These are phyloP conservation scores for Argopecten irradians DNA, from an alignment of 1,140 invertebrate genomes.

Conservation along the genomic window DNA sequence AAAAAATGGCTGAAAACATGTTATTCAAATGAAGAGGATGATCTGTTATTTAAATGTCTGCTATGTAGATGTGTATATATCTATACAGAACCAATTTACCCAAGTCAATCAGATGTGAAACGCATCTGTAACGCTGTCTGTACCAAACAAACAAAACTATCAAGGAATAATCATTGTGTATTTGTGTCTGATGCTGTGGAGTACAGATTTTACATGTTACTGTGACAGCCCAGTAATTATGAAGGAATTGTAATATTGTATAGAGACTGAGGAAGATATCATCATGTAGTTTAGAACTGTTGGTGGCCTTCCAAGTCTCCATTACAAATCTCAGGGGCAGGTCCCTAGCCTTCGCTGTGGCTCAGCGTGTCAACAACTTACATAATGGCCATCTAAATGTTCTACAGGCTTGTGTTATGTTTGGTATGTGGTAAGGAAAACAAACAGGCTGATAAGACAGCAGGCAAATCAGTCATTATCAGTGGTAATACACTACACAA, in stretches of 20 bases:
- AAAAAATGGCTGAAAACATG: background rate
- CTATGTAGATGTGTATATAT: background rate
- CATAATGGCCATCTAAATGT: slow-evolving; percentile 3
- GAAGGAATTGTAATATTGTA: background rate
- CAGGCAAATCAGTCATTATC: background rate
- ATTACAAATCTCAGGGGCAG: background rate
- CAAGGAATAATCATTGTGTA: background rate
- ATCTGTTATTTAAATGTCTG: slow-evolving; percentile 17
- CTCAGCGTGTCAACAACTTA: background rate
- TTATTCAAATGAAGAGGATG: background rate
- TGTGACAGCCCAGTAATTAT: background rate
- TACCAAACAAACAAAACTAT: background rate
- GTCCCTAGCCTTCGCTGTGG: background rate
- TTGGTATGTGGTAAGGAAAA: slow-evolving; percentile 10
- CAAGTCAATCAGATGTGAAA: background rate
- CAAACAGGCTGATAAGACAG: background rate
- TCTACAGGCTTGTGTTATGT: background rate
- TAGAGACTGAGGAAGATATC: background rate
- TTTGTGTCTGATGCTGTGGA: background rate
- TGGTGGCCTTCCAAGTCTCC: background rate
- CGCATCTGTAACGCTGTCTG: background rate
- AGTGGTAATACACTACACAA: background rate
- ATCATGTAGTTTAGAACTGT: background rate
- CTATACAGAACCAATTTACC: background rate
- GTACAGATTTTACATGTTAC: background rate